Conservation (phyloP, 35 echinoderm and acorn worm genomes). For the Hemicentrotus pulcherrimus region DNA sequence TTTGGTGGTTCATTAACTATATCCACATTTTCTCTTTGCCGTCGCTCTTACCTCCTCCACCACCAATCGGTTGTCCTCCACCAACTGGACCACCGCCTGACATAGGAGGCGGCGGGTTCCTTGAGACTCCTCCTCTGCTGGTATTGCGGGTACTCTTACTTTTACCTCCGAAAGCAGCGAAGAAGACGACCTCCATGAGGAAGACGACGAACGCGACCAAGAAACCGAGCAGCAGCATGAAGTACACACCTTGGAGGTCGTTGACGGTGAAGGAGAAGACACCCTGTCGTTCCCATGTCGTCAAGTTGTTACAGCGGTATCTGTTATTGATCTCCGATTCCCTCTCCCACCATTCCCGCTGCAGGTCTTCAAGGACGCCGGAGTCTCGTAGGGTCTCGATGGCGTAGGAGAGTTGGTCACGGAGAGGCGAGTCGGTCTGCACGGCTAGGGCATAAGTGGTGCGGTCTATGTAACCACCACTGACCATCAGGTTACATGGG, state of each 20-base stretch:
- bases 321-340: not conserved
- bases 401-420: constrained; percentile 80
- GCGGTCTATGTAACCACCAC: constrained; percentile 76
- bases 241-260: constrained; percentile 86
- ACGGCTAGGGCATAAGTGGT: constrained; percentile 93
- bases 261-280: constrained; percentile 82
- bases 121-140: constrained; percentile 48
- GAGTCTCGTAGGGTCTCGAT: constrained; percentile 85
- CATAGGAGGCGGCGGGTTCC: not conserved
- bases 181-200: constrained; percentile 70
- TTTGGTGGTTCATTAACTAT: not conserved
- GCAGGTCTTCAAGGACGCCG: constrained; percentile 77
- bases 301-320: constrained; percentile 71
- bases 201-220: constrained; percentile 60
- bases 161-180: constrained; percentile 30
- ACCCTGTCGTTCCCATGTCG: constrained; percentile 75
- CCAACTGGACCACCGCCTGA: constrained; percentile 45
- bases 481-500: constrained; percentile 81
- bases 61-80: constrained; percentile 55
- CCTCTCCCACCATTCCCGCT: constrained; percentile 90
- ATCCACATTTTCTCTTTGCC: constrained; percentile 46
- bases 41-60: not conserved
- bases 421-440: constrained; percentile 77
- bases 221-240: constrained; percentile 79
- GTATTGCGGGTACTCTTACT: not conserved